These are phyloP conservation scores for Neomonachus schauinslandi DNA, from an alignment of 2,113 vertebrate species.

Conservation along the genomic window DNA sequence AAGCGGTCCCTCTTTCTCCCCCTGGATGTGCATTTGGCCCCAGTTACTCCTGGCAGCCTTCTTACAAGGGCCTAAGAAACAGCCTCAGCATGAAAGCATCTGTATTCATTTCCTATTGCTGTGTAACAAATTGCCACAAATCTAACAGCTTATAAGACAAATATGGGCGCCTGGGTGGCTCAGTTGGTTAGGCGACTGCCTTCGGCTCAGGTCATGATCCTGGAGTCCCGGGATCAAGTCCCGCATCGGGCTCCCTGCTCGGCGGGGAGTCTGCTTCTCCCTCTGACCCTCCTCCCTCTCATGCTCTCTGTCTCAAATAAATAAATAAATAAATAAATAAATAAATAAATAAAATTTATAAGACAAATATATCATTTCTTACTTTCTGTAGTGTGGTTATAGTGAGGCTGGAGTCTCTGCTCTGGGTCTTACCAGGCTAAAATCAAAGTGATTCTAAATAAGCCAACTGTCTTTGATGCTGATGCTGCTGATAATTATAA, in stretches of 20 bases:
- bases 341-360: no score
- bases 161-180: no score
- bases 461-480: neutral
- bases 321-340: no score
- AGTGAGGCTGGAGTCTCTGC: neutral
- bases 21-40: neutral
- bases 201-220: no score
- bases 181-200: no score
- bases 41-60: neutral
- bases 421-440: neutral
- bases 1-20: neutral
- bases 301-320: no score
- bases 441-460: neutral
- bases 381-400: neutral
- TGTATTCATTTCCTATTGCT: neutral
- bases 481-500: neutral
- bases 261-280: no score
- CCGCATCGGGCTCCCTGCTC: no score
- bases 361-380: neutral
- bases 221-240: no score
- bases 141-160: neutral
- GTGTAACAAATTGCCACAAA: neutral
- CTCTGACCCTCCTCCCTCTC: no score
- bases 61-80: neutral
- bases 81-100: neutral